Conservation (phyloP, 2,888 invertebrate species). For the Acanthosepion pharaonis region DNA sequence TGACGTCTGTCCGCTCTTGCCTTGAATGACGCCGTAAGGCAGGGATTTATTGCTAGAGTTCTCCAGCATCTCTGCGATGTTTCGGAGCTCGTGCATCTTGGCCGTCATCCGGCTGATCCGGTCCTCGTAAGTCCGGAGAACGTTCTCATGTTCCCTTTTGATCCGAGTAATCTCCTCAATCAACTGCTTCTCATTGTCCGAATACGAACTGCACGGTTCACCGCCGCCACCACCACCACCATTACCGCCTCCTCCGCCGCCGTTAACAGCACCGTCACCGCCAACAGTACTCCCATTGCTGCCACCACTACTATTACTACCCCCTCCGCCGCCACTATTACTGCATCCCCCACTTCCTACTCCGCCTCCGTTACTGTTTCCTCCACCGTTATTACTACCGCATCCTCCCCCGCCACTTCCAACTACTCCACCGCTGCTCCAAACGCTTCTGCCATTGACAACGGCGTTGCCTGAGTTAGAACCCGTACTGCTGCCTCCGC, state of each 20-base stretch:
- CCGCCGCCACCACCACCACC: not conserved
- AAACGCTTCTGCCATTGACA: not conserved
- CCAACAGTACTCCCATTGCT: not conserved
- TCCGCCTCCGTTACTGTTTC: not conserved
- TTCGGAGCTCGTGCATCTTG: conserved; percentile 69
- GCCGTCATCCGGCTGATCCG: conserved; percentile 70
- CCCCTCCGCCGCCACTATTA: too few relatives aligned
- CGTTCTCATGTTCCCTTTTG: conserved; percentile 70
- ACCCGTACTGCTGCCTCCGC: not conserved
- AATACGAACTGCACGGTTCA: conserved; percentile 64
- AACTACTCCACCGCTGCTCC: not conserved
- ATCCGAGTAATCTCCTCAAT: conserved; percentile 71
- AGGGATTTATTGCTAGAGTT: conserved; percentile 69
- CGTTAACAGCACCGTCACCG: too few relatives aligned
- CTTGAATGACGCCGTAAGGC: conserved; percentile 64
- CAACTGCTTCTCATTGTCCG: conserved; percentile 72
- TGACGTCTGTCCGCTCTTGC: conserved; percentile 55
- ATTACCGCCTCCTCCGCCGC: too few relatives aligned
- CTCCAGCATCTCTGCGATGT: conserved; percentile 71
- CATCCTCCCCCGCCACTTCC: not conserved
- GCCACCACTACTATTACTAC: not conserved
- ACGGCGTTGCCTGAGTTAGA: not conserved
- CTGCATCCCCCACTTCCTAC: not conserved
- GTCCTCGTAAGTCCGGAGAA: conserved; percentile 69
- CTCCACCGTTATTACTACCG: not conserved